Evolutionary conservation across 2,888 invertebrate species (phyloP), one percentile per base, ranked within the genome.

Genomic region (Microctonus brassicae): DNA sequence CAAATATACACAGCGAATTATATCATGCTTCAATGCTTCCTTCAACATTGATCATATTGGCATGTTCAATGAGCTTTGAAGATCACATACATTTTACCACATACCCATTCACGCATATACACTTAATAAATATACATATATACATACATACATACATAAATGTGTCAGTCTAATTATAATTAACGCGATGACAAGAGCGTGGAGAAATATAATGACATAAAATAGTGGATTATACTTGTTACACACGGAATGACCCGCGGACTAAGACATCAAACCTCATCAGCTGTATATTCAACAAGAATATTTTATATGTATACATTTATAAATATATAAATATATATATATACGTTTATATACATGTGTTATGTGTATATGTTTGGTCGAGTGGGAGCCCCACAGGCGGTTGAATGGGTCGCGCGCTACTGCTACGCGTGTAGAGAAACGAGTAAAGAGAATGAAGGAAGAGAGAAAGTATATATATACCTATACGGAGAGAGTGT

Each of bases 231-330:
- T 63, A 42, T 55, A 55, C 17, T 47, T 47, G 4, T 61, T 22
- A 65, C 47, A 17, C 26, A 26, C 17, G 22, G 42, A 70, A 53
- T 53, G 33, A 52, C n/a, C 53, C 73, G 73, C 66, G 74, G 79
- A 84, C 83, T 82, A 81, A 84, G 84, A 84, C 81, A 80, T 84
- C 84, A 84, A 80, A 76, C 77, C 81, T 82, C 80, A 75, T 77
- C 78, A 80, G 69, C 69, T 69, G 72, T 29, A 57, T 69, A 60
- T 63, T 60, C 68, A 61, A 57, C 63, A 66, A 69, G 72, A 68
- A 67, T 17, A 47, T 47, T 47, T 42, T n/a, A 42, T 42, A 5
- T 42, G 42, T 42, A n/a, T 42, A n/a, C 11, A 39, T 39, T 4
- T 39, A 11, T 39, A 39, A n/a, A 39, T 39, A 39, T 39, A 4